A percentile compares a stretch with the other conserved stretches of the same genome.
Conservation (phyloP, 2,888 invertebrate species). For the Meiosimyza decipiens region DNA sequence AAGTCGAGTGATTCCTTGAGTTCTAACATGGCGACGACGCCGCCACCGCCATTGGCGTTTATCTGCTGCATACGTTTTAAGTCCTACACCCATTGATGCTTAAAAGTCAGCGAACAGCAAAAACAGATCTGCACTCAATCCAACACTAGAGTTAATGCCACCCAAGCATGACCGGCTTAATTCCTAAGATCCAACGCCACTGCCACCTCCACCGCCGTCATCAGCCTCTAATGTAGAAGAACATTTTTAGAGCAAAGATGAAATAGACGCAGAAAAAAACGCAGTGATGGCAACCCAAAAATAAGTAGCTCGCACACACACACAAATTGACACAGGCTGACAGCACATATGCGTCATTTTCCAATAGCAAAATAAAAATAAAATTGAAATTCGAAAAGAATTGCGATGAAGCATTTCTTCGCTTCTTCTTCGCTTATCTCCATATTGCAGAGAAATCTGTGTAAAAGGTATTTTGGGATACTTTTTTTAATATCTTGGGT, state of each 20-base stretch:
- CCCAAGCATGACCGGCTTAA: no score
- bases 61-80: slow-evolving; percentile 1
- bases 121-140: no score
- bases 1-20: slow-evolving; percentile 19
- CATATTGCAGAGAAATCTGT: slow-evolving; percentile 24
- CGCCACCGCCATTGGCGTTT: neutral
- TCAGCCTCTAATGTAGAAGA: no score
- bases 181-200: no score
- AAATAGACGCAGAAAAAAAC: no score
- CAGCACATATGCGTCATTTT: slow-evolving; percentile 1
- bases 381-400: slow-evolving; percentile 4
- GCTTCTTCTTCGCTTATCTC: slow-evolving; percentile 19
- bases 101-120: no score
- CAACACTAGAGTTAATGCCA: no score
- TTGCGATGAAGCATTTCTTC: slow-evolving; percentile 9
- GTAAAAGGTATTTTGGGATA: slow-evolving; percentile 6
- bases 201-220: no score
- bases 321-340: neutral
- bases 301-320: neutral
- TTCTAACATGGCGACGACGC: neutral
- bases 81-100: neutral
- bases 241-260: no score
- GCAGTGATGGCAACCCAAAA: no score
- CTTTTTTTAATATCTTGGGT: no score
- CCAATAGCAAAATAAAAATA: slow-evolving; percentile 14